Evolutionary conservation across 2,797 vertebrate genomes (phyloP).

Genomic region (Hipposideros larvatus): DNA sequence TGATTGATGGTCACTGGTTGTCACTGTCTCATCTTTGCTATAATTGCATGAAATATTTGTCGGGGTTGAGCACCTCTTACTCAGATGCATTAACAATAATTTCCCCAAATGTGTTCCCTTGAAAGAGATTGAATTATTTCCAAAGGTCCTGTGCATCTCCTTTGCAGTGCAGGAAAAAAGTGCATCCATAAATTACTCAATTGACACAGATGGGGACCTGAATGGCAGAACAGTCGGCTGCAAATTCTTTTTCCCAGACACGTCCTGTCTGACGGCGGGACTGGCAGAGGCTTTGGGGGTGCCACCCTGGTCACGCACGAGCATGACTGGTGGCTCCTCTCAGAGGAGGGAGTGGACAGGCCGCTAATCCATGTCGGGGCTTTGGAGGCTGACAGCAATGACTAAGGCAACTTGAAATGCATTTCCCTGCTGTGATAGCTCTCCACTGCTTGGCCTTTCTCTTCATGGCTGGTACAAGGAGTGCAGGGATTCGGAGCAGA

Average conservation of each 20-base stretch:
- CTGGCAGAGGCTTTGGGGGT: constrained; percentile 54
- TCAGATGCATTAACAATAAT: constrained; percentile 87
- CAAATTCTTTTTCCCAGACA: constrained; percentile 74
- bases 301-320: not conserved
- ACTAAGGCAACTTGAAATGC: constrained; percentile 62
- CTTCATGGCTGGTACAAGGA: not conserved
- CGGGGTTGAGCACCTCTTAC: constrained; percentile 84
- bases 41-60: constrained; percentile 88
- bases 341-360: constrained; percentile 47
- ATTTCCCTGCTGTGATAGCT: constrained; percentile 9
- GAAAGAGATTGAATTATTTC: constrained; percentile 85
- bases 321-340: not conserved
- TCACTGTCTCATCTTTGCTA: constrained; percentile 85
- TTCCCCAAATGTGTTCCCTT: constrained; percentile 81
- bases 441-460: not conserved
- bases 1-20: constrained; percentile 86
- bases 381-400: constrained; percentile 52
- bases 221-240: constrained; percentile 58
- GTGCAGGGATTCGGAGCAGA: not conserved
- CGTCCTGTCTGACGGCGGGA: not conserved
- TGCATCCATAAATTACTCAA: constrained; percentile 81
- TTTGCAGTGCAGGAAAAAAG: constrained; percentile 68
- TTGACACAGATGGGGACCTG: constrained; percentile 80
- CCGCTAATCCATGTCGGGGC: constrained; percentile 1
- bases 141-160: constrained; percentile 75